Evolutionary conservation across 2,797 vertebrate genomes (phyloP).

Genomic region (Synaphobranchus kaupii): DNA sequence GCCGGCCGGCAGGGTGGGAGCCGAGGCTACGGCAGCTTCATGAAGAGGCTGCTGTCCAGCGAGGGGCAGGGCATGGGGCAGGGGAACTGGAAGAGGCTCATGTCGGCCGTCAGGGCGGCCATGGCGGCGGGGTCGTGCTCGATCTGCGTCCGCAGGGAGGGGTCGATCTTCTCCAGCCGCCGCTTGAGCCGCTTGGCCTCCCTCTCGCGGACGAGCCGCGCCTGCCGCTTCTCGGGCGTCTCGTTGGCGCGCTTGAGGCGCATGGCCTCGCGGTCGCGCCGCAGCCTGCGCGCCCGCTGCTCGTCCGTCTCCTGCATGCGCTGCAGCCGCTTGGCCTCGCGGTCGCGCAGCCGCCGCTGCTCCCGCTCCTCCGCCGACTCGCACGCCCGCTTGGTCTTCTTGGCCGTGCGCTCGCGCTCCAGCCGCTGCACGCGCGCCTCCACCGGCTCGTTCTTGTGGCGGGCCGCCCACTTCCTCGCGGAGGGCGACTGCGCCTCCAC

Average conservation of each 20-base stretch:
- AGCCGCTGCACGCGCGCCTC: conserved; percentile 87
- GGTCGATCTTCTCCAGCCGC: conserved; percentile 96
- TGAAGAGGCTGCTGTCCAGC: conserved; percentile 89
- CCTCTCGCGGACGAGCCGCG: conserved; percentile 88
- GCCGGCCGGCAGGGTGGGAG: background rate
- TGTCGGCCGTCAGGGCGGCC: conserved; percentile 94
- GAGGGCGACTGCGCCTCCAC: conserved; percentile 81
- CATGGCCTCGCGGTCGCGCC: conserved; percentile 96
- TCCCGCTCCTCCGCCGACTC: conserved; percentile 90
- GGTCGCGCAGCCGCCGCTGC: conserved; percentile 87
- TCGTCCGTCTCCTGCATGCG: conserved; percentile 94
- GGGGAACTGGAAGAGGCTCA: conserved; percentile 93
- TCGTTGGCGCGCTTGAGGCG: conserved; percentile 91
- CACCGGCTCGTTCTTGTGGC: conserved; percentile 89
- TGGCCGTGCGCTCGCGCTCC: conserved; percentile 92
- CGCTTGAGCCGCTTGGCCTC: conserved; percentile 95
- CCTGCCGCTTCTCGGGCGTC: conserved; percentile 94
- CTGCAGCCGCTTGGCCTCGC: conserved; percentile 95
- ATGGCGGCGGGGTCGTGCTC: conserved; percentile 95
- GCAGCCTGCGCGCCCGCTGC: conserved; percentile 88
- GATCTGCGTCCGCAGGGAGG: conserved; percentile 92
- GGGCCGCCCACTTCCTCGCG: conserved; percentile 86
- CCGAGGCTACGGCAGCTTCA: conserved; percentile 73
- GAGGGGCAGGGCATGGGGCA: conserved; percentile 88
- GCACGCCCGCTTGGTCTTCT: conserved; percentile 92